A percentile compares a stretch with the other conserved stretches of the same genome.
Evolutionary conservation across 2,113 vertebrate genomes (phyloP).

Genomic region (Rhagologus leucostigma): DNA sequence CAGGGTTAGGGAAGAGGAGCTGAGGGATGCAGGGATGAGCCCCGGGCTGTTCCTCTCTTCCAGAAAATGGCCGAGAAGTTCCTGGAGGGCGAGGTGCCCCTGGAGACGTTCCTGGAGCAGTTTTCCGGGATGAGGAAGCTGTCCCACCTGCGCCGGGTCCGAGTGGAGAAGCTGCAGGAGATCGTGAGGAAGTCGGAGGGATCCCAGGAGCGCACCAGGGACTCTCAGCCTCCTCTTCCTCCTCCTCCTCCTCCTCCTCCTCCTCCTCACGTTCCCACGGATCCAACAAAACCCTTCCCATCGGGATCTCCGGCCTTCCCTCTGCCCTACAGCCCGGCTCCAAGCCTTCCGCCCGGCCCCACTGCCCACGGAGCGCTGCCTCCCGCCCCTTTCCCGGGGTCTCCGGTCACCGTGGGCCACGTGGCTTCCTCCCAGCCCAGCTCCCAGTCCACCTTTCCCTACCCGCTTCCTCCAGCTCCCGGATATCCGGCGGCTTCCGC

Average conservation of each 20-base stretch:
- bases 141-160: conserved; percentile 85
- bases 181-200: conserved; percentile 60
- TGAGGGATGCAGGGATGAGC: background rate
- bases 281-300: background rate
- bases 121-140: conserved; percentile 81
- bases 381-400: conserved; percentile 35
- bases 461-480: background rate
- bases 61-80: conserved; percentile 88
- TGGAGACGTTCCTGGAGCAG: conserved; percentile 87
- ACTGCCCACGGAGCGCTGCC: conserved; percentile 40
- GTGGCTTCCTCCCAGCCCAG: conserved; percentile 23
- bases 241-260: background rate
- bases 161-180: conserved; percentile 92
- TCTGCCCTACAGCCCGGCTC: conserved; percentile 67
- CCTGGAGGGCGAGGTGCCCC: conserved; percentile 81
- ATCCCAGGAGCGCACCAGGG: background rate
- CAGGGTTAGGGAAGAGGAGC: background rate
- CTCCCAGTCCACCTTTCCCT: conserved; percentile 40
- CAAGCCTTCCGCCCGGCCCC: conserved; percentile 23
- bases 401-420: background rate
- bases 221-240: background rate
- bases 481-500: background rate
- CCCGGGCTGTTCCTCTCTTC: background rate
- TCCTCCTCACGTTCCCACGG: background rate
- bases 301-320: conserved; percentile 35